A percentile compares a stretch with the other conserved stretches of the same genome.
Conservation (phyloP, 2,888 invertebrate genomes). For the Xestia c-nigrum region DNA sequence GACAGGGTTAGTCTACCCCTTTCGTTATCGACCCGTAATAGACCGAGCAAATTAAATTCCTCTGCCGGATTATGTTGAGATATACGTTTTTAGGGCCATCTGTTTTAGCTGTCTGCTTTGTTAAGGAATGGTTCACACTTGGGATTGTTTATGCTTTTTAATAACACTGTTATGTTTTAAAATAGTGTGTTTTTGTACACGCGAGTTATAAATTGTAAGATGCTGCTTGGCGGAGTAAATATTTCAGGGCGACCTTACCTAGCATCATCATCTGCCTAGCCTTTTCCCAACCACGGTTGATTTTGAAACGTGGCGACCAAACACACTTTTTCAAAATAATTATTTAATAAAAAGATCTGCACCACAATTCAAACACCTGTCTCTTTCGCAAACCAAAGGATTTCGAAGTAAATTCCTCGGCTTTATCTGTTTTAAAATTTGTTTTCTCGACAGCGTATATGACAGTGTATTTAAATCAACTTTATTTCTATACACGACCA, state of each 20-base stretch:
- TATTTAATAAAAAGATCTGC: not conserved
- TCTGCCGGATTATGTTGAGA: constrained; percentile 64
- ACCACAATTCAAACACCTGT: not conserved
- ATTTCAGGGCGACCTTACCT: not conserved
- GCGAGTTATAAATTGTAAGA: not conserved
- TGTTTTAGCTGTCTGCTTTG: constrained; percentile 43
- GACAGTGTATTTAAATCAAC: too few species aligned
- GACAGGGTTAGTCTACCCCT: constrained; percentile 51
- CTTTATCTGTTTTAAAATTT: not conserved
- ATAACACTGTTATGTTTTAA: constrained; percentile 22
- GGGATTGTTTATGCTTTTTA: constrained; percentile 46
- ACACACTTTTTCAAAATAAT: not conserved
- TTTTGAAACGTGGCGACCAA: not conserved
- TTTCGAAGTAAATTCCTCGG: too few species aligned
- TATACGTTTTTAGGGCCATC: constrained; percentile 56
- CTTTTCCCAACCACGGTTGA: too few species aligned
- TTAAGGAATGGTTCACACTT: constrained; percentile 26
- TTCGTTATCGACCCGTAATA: constrained; percentile 66
- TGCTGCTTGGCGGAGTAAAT: not conserved
- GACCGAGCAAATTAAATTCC: constrained; percentile 71
- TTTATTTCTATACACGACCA: too few species aligned
- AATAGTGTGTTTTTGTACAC: not conserved
- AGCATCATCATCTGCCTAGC: too few species aligned
- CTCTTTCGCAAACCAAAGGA: too few species aligned
- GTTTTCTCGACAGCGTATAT: not conserved